These are phyloP conservation scores for Rhabdomys pumilio DNA, from an alignment of 2,797 vertebrate species.

Conservation along the genomic window DNA sequence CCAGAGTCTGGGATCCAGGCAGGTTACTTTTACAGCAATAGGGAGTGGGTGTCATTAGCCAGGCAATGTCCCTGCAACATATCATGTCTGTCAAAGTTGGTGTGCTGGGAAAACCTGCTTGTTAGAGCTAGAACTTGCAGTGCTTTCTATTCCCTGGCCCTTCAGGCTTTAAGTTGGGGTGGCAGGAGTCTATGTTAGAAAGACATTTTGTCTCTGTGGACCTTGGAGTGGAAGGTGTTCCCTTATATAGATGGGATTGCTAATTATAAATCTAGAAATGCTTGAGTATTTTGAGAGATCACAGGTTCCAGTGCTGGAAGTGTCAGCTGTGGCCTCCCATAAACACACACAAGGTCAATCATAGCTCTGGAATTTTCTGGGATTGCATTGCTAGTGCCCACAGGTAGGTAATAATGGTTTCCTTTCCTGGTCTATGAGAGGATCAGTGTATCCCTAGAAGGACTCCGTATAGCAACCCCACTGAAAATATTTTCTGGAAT, in stretches of 20 bases:
- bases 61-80: neutral
- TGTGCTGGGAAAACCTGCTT: too few relatives aligned
- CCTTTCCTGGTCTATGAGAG: neutral
- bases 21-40: neutral
- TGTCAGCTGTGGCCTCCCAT: rapidly evolving
- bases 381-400: too few relatives aligned
- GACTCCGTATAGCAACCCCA: neutral
- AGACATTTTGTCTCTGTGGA: neutral
- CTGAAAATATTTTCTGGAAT: neutral
- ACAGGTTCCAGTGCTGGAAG: rapidly evolving
- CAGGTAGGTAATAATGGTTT: neutral
- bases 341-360: rapidly evolving
- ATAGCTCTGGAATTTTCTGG: neutral
- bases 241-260: neutral
- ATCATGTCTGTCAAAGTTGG: rapidly evolving
- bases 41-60: neutral
- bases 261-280: neutral
- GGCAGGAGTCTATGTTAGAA: neutral
- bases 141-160: rapidly evolving
- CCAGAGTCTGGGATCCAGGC: neutral
- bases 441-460: neutral
- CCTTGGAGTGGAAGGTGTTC: neutral
- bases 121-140: neutral
- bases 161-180: neutral
- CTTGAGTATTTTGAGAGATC: neutral